Evolutionary conservation across 2,113 vertebrate species (phyloP).

Genomic region (Drymodes brunneopygia): DNA sequence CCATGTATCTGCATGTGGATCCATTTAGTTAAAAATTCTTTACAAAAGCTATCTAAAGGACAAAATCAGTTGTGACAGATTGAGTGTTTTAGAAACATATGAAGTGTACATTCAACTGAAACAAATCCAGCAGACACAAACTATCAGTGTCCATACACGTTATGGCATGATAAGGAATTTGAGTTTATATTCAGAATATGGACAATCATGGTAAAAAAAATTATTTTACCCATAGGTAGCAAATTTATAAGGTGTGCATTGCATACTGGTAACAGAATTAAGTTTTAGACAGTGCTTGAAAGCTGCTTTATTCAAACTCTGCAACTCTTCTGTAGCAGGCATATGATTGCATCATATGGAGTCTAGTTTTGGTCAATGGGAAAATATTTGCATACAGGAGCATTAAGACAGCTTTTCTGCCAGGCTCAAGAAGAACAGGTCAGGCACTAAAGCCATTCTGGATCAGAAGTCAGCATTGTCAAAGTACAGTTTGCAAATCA

Average conservation of each 20-base stretch:
- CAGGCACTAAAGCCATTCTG: not conserved
- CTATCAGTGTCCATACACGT: not conserved
- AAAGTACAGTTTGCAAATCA: not conserved
- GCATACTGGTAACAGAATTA: not conserved
- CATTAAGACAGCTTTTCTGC: not conserved
- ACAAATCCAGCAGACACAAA: not conserved
- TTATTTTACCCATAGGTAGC: not conserved
- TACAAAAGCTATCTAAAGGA: not conserved
- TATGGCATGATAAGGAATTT: not conserved
- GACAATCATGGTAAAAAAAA: not conserved
- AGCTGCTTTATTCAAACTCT: not conserved
- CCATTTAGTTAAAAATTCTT: not conserved
- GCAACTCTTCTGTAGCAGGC: not conserved
- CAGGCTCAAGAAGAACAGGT: not conserved
- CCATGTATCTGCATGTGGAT: not conserved
- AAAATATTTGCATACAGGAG: not conserved
- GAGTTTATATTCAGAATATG: not conserved
- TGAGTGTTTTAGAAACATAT: not conserved
- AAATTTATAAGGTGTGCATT: not conserved
- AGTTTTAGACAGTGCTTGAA: not conserved
- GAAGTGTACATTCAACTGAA: not conserved
- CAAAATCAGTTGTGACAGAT: not conserved
- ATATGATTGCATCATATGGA: not conserved
- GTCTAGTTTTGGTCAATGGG: not conserved
- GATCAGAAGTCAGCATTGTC: not conserved